These are phyloP conservation scores for Aphelocoma coerulescens DNA, from an alignment of 2,113 vertebrate genomes.

Conservation along the genomic window DNA sequence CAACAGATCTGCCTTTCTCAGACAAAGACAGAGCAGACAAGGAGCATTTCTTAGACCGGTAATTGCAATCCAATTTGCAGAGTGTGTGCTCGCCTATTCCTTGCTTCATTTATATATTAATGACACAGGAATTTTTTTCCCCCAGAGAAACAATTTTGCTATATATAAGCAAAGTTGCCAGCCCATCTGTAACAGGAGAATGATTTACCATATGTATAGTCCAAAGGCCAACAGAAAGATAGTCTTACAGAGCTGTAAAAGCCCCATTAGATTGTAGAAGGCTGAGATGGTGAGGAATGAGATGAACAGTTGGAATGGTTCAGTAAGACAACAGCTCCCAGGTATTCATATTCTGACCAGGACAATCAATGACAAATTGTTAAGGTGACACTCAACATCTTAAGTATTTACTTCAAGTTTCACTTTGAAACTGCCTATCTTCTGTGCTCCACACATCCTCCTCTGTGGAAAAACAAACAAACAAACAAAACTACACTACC, in stretches of 20 bases:
- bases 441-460: neutral
- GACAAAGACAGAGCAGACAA: neutral
- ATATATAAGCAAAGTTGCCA: neutral
- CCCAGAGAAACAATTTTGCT: neutral
- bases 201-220: neutral
- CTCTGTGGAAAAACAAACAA: neutral
- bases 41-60: neutral
- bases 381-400: neutral
- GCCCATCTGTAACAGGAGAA: neutral
- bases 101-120: slow-evolving; percentile 23
- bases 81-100: neutral
- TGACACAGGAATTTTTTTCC: neutral
- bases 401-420: neutral
- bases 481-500: neutral
- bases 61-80: slow-evolving; percentile 9
- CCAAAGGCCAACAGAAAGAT: neutral
- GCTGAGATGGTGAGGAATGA: neutral
- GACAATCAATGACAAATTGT: neutral
- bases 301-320: neutral
- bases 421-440: neutral
- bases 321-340: neutral
- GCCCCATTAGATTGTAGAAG: neutral
- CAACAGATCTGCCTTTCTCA: neutral
- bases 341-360: neutral
- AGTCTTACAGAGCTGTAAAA: neutral